Evolutionary conservation across 2,113 vertebrate genomes (phyloP).

Genomic region (Trichomycterus rosablanca): DNA sequence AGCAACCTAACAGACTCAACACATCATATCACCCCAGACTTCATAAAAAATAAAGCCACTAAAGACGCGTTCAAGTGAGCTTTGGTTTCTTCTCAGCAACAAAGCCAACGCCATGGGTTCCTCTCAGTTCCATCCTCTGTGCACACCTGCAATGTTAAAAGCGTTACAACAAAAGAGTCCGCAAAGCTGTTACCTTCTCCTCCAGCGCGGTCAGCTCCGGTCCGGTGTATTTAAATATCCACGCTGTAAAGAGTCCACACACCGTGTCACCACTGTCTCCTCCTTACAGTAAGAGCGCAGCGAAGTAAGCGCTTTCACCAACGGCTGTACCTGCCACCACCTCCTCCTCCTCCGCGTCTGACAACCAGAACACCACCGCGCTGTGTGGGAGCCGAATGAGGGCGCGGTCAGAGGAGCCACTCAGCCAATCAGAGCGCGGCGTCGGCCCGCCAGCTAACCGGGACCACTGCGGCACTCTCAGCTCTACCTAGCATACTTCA

Average conservation of each 20-base stretch:
- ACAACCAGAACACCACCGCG: constrained; percentile 8
- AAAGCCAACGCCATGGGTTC: neutral
- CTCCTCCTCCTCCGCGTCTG: constrained; percentile 25
- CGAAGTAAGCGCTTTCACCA: neutral
- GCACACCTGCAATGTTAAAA: constrained; percentile 11
- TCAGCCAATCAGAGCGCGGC: constrained; percentile 42
- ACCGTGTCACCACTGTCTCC: neutral
- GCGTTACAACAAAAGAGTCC: constrained; percentile 6
- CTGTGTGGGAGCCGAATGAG: constrained; percentile 35
- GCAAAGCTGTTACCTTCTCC: constrained; percentile 29
- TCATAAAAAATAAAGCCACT: no score
- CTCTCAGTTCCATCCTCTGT: constrained; percentile 4
- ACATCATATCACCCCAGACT: no score
- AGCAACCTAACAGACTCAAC: constrained; percentile 8
- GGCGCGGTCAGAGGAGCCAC: constrained; percentile 41
- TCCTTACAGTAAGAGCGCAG: no score
- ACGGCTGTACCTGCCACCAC: constrained; percentile 45
- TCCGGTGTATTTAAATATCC: constrained; percentile 20
- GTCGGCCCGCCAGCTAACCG: constrained; percentile 4
- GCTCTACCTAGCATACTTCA: constrained; percentile 26
- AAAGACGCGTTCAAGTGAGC: no score
- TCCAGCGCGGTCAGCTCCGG: neutral
- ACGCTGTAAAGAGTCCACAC: constrained; percentile 17
- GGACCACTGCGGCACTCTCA: constrained; percentile 38
- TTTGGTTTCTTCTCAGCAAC: neutral